A percentile compares a stretch with the other conserved stretches of the same genome.
These are phyloP conservation scores for Electrophaes corylata DNA, from an alignment of 2,888 invertebrate genomes.

Conservation along the genomic window DNA sequence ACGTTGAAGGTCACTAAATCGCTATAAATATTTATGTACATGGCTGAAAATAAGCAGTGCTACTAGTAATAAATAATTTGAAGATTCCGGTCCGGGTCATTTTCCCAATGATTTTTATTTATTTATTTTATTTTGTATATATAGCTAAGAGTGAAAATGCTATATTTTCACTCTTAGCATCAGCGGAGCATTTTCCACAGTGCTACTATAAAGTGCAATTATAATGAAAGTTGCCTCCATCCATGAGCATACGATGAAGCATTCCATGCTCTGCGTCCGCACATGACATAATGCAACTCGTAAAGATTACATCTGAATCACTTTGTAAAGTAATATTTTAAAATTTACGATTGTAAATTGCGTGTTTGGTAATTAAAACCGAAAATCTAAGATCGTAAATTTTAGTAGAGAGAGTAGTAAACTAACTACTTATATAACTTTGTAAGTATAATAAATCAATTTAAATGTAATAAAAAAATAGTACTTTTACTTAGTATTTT, in stretches of 20 bases:
- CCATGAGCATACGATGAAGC: neutral
- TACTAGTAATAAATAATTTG: too few species aligned
- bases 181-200: too few species aligned
- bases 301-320: conserved; percentile 16
- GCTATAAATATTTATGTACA: too few species aligned
- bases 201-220: neutral
- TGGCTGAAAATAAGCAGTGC: too few species aligned
- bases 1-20: too few species aligned
- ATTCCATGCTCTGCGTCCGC: conserved; percentile 1
- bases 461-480: neutral
- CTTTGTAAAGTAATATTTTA: neutral
- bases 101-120: too few species aligned
- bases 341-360: neutral
- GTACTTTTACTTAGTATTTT: too few species aligned
- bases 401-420: neutral
- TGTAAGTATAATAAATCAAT: neutral
- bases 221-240: neutral
- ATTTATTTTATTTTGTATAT: too few species aligned
- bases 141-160: too few species aligned
- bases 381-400: neutral
- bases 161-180: too few species aligned
- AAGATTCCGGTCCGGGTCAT: too few species aligned
- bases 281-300: conserved; percentile 19
- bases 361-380: neutral
- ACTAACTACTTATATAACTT: neutral